Evolutionary conservation across 2,888 invertebrate genomes (phyloP).

Genomic region (Piscicola geometra): DNA sequence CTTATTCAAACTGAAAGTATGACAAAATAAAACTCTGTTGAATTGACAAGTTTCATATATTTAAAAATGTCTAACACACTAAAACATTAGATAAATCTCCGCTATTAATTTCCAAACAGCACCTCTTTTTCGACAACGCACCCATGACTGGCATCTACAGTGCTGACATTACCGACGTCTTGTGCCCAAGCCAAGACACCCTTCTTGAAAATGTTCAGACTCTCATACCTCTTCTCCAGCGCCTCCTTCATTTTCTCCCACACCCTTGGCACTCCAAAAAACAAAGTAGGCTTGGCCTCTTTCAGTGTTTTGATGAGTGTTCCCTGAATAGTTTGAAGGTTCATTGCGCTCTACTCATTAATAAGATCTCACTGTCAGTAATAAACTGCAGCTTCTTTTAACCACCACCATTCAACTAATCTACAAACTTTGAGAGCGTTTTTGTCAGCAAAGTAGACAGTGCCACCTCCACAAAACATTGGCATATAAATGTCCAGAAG

Average conservation of each 20-base stretch:
- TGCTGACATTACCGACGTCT: slow-evolving; percentile 60
- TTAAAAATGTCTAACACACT: background rate
- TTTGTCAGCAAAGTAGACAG: slow-evolving; percentile 14
- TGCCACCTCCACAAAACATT: slow-evolving; percentile 19
- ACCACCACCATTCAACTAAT: too few relatives aligned
- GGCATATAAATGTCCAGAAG: slow-evolving; percentile 21
- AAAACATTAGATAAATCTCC: background rate
- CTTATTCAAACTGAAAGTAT: background rate
- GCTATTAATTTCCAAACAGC: background rate
- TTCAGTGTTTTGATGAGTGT: slow-evolving; percentile 48
- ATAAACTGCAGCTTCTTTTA: too few relatives aligned
- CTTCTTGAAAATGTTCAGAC: slow-evolving; percentile 61
- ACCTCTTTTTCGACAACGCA: background rate
- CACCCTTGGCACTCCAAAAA: slow-evolving; percentile 82
- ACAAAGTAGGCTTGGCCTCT: slow-evolving; percentile 74
- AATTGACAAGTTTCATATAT: background rate
- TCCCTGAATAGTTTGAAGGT: slow-evolving; percentile 54
- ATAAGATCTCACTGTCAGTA: too few relatives aligned
- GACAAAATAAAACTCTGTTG: slow-evolving; percentile 3
- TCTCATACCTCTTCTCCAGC: slow-evolving; percentile 85
- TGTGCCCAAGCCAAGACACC: slow-evolving; percentile 73
- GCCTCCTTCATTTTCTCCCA: slow-evolving; percentile 90
- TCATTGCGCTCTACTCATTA: too few relatives aligned
- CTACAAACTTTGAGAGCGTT: slow-evolving; percentile 12
- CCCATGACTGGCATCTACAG: slow-evolving; percentile 23